Evolutionary conservation across 2,797 vertebrate species (phyloP), one percentile per base, ranked within the genome.

Genomic region (Diplodus puntazzo): DNA sequence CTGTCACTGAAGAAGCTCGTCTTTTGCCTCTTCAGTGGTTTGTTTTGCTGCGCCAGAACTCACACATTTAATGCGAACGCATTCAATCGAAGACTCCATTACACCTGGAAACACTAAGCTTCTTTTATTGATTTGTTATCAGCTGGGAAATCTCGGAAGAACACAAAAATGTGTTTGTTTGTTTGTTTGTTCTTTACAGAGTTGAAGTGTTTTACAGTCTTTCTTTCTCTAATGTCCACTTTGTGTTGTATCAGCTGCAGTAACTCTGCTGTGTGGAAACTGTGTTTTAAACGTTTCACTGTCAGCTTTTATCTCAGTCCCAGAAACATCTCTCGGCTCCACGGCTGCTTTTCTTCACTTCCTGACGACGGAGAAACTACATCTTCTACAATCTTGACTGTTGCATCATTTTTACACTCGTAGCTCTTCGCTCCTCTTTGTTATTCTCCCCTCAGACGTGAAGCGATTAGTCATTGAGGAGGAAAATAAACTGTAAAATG

Each of bases 21-120:
- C 10, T 61, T 25, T 25, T 34, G 27, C 25, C 8, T 55, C 58
- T 39, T 76, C 14, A 14, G 10, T 3, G 43, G 25, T 39, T 61
- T 43, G 48, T 52, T 73, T 65, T 72, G 16, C 57, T 43, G 34
- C 34, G 6, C 57, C 43, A 53, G n/a, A 61, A 53, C 27, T 66
- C 34, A 0, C 42, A 69, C 53, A 9, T 10, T 54, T 46, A 57
- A 50, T 14, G 66, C 7, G 5, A 48, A 45, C 25, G 48, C 42
- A 6, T 30, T 4, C 11, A 2, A 30, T 9, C 2, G 11, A 34
- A 68, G 54, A 5, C 53, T 69, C 12, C 2, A 20, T n/a, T 59
- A n/a, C 3, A 39, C 27, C 27, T 60, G 68, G 13, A 59, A 43
- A 55, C 52, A 45, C 12, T 18, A 18, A 43, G 1, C 50, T 5